These are phyloP conservation scores for Mechanitis mazaeus DNA, from an alignment of 2,888 invertebrate genomes.

Conservation along the genomic window DNA sequence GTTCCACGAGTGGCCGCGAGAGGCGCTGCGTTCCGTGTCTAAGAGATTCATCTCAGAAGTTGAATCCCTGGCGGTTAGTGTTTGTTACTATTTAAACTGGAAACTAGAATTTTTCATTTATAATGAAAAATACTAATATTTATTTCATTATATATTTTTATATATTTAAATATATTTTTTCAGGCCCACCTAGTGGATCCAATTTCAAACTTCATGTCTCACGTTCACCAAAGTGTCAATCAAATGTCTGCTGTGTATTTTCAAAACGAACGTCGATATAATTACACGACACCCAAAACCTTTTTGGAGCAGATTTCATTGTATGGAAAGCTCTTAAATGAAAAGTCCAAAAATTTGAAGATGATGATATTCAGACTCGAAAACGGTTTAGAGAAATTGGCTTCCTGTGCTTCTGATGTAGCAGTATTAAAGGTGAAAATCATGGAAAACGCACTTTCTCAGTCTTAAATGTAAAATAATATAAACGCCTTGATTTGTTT, in stretches of 20 bases:
- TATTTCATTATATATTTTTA: no score
- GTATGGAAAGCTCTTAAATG: conserved; percentile 82
- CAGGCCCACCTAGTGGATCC: conserved; percentile 77
- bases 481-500: background rate
- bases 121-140: no score
- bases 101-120: background rate
- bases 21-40: conserved; percentile 93
- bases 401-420: conserved; percentile 89
- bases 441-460: no score
- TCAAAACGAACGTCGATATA: conserved; percentile 91
- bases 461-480: background rate
- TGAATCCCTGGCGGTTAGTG: conserved; percentile 81
- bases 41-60: conserved; percentile 87
- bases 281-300: conserved; percentile 97
- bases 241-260: conserved; percentile 88
- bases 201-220: conserved; percentile 92
- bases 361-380: conserved; percentile 87
- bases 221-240: conserved; percentile 92
- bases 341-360: conserved; percentile 81
- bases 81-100: background rate
- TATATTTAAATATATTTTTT: background rate
- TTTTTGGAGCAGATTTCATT: conserved; percentile 94
- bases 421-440: conserved; percentile 84
- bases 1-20: conserved; percentile 98
- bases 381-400: conserved; percentile 91